Percentiles rank a stretch among this genome's conserved stretches.
phyloP scores from a whole-genome alignment of 2,888 invertebrate species.

The Drosophila borealis region DNA sequence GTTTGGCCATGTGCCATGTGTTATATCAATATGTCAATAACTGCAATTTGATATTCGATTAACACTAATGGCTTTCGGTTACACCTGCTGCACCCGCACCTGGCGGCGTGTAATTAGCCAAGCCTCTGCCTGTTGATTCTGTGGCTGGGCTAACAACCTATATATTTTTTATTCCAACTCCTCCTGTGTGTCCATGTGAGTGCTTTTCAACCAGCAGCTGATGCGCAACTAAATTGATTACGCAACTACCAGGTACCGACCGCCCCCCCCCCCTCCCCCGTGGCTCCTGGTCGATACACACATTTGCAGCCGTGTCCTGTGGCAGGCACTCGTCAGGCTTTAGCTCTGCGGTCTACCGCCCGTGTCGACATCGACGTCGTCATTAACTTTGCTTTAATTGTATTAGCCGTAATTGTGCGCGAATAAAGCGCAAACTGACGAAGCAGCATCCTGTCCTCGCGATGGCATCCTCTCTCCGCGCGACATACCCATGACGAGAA shows the following conservation, averaged over 20 bases:
- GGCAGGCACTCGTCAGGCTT: conserved; percentile 10
- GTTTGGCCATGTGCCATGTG: conserved; percentile 26
- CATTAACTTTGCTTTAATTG: conserved; percentile 75
- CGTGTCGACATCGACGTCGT: conserved; percentile 34
- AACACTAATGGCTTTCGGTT: conserved; percentile 67
- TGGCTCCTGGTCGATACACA: not conserved
- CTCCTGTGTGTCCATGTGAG: conserved; percentile 18
- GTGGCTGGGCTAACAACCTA: not conserved
- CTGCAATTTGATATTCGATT: conserved; percentile 71
- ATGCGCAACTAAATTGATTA: conserved; percentile 76
- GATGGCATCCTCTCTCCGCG: conserved; percentile 10
- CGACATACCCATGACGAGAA: conserved; percentile 26
- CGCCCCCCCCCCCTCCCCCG: too few relatives aligned
- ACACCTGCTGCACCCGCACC: conserved; percentile 15
- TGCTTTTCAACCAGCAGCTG: conserved; percentile 44
- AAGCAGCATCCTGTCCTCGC: conserved; percentile 22
- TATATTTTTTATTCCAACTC: conserved; percentile 21
- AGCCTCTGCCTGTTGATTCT: conserved; percentile 44
- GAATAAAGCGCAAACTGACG: conserved; percentile 60
- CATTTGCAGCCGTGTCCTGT: conserved; percentile 1
- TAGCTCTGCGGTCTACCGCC: conserved; percentile 44
- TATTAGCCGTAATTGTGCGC: conserved; percentile 76
- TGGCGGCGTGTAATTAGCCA: conserved; percentile 23
- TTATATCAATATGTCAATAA: conserved; percentile 28
- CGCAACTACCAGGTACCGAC: conserved; percentile 48